Base-by-base conservation (phyloP, 2,797 vertebrate genomes). In the Melanotaenia maccullochi region DNA sequence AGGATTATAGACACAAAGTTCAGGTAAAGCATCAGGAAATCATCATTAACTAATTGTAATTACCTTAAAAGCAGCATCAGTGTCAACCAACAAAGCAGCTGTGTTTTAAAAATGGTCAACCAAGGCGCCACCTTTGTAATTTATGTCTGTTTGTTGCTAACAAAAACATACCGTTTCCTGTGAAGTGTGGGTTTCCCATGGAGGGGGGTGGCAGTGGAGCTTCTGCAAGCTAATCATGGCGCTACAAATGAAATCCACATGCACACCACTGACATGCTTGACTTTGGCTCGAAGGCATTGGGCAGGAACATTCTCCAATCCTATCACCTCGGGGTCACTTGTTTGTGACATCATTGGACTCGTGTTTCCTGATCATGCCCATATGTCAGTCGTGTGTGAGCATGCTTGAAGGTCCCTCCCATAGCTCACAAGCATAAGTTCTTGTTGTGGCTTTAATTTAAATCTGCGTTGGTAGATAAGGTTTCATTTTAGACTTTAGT, bases 231-330 rank as follows among this genome's bases (percentile, higher is more conserved):
- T 85, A 87, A 90, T 89, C 76, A 87, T 32, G 69, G 67, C 60
- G 71, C 60, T 80, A 89, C 55, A 92, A 92, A 94, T 93, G 74
- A 90, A 89, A 91, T 71, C 90, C 93, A 94, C 90, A 92, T 94
- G 92, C 82, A 76, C 52, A 73, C 56, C 84, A 56, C 65, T 68
- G 83, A 90, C 83, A 82, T 85, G 75, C 75, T 85, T 85, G 76
- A 84, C 85, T 87, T 68, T 79, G 75, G 85, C 89, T 87, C 35
- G 67, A 74, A 82, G 89, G 82, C 81, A 80, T 1, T 9, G 65
- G 73, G 71, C 72, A 74, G 72, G 60, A 79, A 84, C 82, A 71
- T 60, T 68, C 79, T 76, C 75, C 83, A 83, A 90, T 89, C 85
- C 82, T 83, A 86, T 92, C 90, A 85, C 86, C 87, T 73, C 4